These are phyloP conservation scores for Drosophila malerkotliana DNA, from an alignment of 1,140 invertebrate genomes.

Conservation along the genomic window DNA sequence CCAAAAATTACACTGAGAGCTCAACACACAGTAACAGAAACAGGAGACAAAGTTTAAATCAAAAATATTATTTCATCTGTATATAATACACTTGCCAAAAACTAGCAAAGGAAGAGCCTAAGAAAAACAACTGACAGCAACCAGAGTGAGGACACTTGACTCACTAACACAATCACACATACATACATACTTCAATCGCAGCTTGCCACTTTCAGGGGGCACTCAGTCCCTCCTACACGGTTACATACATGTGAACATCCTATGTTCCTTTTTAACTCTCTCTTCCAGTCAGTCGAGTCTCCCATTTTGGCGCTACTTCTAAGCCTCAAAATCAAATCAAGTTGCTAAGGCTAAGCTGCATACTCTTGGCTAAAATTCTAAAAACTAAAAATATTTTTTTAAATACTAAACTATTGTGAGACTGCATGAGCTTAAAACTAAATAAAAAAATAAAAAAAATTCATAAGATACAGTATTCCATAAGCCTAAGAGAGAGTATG, in stretches of 20 bases:
- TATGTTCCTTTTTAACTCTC: no score
- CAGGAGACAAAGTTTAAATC: conserved; percentile 23
- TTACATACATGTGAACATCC: conserved; percentile 22
- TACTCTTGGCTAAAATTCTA: conserved; percentile 7
- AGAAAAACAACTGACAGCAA: conserved; percentile 33
- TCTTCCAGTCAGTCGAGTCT: neutral
- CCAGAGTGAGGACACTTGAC: conserved; percentile 23
- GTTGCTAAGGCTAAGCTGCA: neutral
- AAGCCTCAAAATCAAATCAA: neutral
- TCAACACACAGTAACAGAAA: conserved; percentile 27
- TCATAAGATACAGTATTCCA: no score
- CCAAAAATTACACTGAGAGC: conserved; percentile 36
- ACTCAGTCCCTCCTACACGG: conserved; percentile 26
- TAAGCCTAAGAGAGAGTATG: conserved; percentile 1
- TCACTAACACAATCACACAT: conserved; percentile 14
- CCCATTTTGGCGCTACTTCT: conserved; percentile 4
- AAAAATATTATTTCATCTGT: conserved; percentile 57
- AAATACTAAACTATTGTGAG: neutral
- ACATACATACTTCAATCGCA: conserved; percentile 37
- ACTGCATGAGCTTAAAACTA: neutral
- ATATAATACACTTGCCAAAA: conserved; percentile 38
- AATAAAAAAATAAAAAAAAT: neutral
- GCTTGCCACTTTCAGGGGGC: conserved; percentile 47
- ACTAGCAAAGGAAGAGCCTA: conserved; percentile 9
- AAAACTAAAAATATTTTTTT: no score